Evolutionary conservation across 2,113 vertebrate species (phyloP).

Genomic region (Bombycilla garrulus): DNA sequence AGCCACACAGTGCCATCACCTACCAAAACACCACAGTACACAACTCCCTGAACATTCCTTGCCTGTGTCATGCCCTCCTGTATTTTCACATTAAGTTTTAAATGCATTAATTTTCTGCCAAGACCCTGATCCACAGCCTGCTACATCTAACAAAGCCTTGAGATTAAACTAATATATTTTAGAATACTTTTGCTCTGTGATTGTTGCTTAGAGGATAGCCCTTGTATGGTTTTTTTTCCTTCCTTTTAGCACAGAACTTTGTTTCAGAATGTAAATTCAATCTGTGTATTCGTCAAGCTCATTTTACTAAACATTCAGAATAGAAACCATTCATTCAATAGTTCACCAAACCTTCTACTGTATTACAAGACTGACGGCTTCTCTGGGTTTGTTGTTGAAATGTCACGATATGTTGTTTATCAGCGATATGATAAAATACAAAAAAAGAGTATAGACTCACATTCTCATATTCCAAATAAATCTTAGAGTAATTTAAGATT

Average conservation of each 20-base stretch:
- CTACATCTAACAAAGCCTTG: neutral
- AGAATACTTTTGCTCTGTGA: neutral
- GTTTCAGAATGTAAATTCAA: neutral
- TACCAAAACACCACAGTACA: neutral
- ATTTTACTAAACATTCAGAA: neutral
- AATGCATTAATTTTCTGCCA: neutral
- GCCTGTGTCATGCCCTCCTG: accelerated
- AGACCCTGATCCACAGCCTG: neutral
- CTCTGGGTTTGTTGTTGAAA: neutral
- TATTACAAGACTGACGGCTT: neutral
- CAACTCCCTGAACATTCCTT: neutral
- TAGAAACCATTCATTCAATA: neutral
- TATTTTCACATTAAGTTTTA: neutral
- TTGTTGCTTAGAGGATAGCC: neutral
- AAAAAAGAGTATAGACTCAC: neutral
- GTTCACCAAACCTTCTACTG: neutral
- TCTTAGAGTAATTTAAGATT: neutral
- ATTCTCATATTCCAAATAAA: neutral
- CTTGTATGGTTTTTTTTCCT: neutral
- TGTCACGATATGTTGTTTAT: neutral
- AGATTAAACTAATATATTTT: neutral
- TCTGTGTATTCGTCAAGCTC: neutral
- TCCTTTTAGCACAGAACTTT: neutral
- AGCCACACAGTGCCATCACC: neutral
- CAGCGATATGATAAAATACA: neutral